Evolutionary conservation across 2,797 vertebrate species (phyloP), one percentile per base, ranked within the genome.

Genomic region (Huso huso): DNA sequence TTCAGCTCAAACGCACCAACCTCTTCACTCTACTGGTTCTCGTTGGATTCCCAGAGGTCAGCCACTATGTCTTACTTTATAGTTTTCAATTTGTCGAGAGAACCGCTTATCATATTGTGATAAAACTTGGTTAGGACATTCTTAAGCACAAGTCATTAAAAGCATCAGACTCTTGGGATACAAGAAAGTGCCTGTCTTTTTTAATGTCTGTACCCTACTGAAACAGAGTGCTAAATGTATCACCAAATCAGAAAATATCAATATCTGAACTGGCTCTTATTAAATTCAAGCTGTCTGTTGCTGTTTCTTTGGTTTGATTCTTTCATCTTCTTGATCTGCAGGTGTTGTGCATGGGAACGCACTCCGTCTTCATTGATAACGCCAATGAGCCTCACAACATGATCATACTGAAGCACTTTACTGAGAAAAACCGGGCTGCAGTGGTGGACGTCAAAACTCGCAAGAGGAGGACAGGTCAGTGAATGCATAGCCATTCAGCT

Each of bases 291-390:
- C 12, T 23, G 7, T 51, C 57, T 13, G 51, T 58, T 23, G 37
- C 48, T 11, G 9, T 10, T 49, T 60, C 15, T 51, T n/a, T 37
- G 37, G 37, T 37, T 37, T 37, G 37, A 37, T 37, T 37, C 37
- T 4, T 37, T 37, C 37, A 37, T 37, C 37, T 37, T 62, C 74
- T 49, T 70, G 48, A 0, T 0, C 66, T 70, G 1, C 78, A 98
- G 96, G 96, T 99, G 69, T 83, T 98, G 65, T 99, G 96, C n/a
- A 95, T 95, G 86, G 96, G 97, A 59, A 95, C 93, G 48, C 93
- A 93, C 68, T 95, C 95, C 1, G 89, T 97, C 71, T 99, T 97
- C 78, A 77, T 97, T 57, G 96, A 99, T 83, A 97, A 97, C 6
- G 97, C 96, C 62, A 97, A 96, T 0, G 96, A 98, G 67, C 91